A percentile compares a stretch with the other conserved stretches of the same genome.
phyloP scores from a whole-genome alignment of 2,888 invertebrate species.

The Dorcus parallelipipedus region DNA sequence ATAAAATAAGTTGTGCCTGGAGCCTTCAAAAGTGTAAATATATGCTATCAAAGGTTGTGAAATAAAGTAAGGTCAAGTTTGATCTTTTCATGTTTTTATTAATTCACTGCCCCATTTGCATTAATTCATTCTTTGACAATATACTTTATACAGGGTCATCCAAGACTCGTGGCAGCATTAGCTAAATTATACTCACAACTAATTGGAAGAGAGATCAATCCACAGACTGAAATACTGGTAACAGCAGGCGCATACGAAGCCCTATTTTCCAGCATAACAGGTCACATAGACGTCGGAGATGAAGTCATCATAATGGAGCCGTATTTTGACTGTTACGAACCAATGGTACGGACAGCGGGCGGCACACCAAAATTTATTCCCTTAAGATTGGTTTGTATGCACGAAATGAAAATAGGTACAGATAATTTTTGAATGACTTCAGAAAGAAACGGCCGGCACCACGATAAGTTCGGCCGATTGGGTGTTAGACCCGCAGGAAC shows the following conservation, averaged over 20 bases:
- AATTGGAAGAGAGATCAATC: constrained; percentile 72
- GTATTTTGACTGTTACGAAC: constrained; percentile 96
- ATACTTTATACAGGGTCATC: constrained; percentile 73
- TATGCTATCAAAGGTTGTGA: not conserved
- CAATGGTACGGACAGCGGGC: constrained; percentile 86
- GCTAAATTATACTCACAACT: constrained; percentile 81
- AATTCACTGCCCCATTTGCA: too few relatives aligned
- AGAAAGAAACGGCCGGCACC: constrained; percentile 1
- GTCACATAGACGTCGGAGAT: constrained; percentile 82
- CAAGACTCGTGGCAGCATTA: constrained; percentile 79
- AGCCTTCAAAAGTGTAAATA: not conserved
- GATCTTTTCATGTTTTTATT: not conserved
- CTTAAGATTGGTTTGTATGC: constrained; percentile 67
- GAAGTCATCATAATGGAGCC: constrained; percentile 98
- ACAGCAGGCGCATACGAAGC: constrained; percentile 95
- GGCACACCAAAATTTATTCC: constrained; percentile 86
- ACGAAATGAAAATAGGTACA: not conserved
- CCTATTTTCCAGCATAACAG: constrained; percentile 76
- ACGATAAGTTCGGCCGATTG: constrained; percentile 71
- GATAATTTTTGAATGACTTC: not conserved
- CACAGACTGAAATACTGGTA: constrained; percentile 81
- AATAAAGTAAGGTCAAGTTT: constrained; percentile 13
- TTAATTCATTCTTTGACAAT: too few relatives aligned
- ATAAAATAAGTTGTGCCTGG: too few relatives aligned
- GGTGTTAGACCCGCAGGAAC: constrained; percentile 78